Conservation (phyloP, 2,888 invertebrate genomes). For the Epiblema foenella region DNA sequence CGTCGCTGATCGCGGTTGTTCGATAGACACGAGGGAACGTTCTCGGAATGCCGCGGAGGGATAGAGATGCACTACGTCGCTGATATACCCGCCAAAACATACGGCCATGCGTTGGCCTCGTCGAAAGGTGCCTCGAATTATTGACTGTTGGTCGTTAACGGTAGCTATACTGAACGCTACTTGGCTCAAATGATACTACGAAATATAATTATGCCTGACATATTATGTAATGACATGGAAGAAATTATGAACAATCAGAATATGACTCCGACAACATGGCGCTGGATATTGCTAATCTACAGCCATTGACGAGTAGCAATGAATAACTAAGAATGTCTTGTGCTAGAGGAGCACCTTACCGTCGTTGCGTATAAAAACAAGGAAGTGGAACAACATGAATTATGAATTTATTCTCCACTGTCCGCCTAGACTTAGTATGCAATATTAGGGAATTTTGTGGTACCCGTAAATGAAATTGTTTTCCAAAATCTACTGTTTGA, state of each 20-base stretch:
- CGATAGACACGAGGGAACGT: conserved; percentile 62
- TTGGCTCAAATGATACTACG: conserved; percentile 19
- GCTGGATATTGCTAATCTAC: conserved; percentile 5
- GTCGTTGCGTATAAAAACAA: conserved; percentile 28
- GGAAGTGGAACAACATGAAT: conserved; percentile 34
- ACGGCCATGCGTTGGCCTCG: conserved; percentile 26
- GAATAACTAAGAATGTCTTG: conserved; percentile 19
- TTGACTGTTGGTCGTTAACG: conserved; percentile 24
- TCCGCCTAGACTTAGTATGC: conserved; percentile 39
- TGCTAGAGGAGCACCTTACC: conserved; percentile 21
- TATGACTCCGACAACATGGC: conserved; percentile 24
- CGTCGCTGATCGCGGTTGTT: conserved; percentile 75
- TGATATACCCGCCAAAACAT: conserved; percentile 45
- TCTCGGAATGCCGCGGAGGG: conserved; percentile 60
- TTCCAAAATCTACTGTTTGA: conserved; percentile 60
- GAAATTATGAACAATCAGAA: conserved; percentile 34
- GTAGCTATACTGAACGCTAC: conserved; percentile 22
- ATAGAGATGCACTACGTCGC: conserved; percentile 57
- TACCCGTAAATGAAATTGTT: conserved; percentile 27
- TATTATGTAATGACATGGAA: conserved; percentile 35
- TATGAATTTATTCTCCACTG: conserved; percentile 34
- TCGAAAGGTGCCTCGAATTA: conserved; percentile 21
- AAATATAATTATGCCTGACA: conserved; percentile 25
- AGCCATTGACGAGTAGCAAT: conserved; percentile 15
- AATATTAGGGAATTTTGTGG: conserved; percentile 35